A percentile compares a stretch with the other conserved stretches of the same genome.
phyloP scores from a whole-genome alignment of 2,113 vertebrate genomes.

The Lutjanus erythropterus region DNA sequence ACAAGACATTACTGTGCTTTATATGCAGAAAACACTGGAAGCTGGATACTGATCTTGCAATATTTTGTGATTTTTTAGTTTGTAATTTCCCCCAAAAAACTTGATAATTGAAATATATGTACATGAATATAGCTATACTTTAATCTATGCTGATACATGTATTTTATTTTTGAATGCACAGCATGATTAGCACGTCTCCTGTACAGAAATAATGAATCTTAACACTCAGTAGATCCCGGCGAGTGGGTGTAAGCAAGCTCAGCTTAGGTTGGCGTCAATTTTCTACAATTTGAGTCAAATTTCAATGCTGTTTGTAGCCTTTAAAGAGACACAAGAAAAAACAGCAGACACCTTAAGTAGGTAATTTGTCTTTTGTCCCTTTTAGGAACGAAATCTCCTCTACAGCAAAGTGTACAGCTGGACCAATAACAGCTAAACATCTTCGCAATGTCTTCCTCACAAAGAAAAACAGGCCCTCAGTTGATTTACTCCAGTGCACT shows the following conservation, averaged over 20 bases:
- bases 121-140: background rate
- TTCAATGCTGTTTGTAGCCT: background rate
- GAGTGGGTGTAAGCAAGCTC: background rate
- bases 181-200: background rate
- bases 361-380: background rate
- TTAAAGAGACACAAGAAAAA: background rate
- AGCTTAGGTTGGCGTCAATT: background rate
- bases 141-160: background rate
- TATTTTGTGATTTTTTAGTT: background rate
- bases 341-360: background rate
- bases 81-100: background rate
- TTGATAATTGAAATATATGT: background rate
- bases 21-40: background rate
- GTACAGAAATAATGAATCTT: background rate
- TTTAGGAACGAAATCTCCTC: constrained; percentile 3
- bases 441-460: background rate
- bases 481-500: background rate
- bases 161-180: background rate
- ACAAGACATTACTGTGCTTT: background rate
- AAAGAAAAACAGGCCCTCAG: background rate
- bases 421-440: constrained; percentile 39
- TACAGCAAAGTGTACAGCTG: constrained; percentile 22
- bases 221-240: background rate
- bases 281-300: background rate
- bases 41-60: background rate